These are phyloP conservation scores for Artibeus jamaicensis DNA, from an alignment of 2,797 vertebrate species.

Conservation along the genomic window DNA sequence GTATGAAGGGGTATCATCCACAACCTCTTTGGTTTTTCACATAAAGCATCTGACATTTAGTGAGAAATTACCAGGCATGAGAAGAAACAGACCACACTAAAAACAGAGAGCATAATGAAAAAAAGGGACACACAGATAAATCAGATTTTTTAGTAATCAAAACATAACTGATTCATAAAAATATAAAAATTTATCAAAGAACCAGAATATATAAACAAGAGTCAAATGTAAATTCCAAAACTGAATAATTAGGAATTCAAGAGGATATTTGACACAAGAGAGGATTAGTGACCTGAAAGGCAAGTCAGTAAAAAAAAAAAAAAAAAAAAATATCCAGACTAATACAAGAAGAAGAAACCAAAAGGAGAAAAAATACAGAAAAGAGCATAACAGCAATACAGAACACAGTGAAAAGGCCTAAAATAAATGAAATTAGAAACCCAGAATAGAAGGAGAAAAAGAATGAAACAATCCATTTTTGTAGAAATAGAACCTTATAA, in stretches of 20 bases:
- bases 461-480: not conserved
- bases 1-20: not conserved
- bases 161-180: not conserved
- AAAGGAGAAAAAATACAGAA: not conserved
- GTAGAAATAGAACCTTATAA: not conserved
- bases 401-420: not conserved
- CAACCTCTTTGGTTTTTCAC: constrained; percentile 13
- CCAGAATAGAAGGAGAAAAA: not conserved
- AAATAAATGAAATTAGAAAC: not conserved
- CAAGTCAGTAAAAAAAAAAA: constrained; percentile 1
- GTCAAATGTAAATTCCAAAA: constrained; percentile 8
- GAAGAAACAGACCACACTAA: not conserved
- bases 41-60: not conserved
- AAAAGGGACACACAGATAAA: not conserved
- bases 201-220: not conserved
- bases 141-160: not conserved
- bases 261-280: not conserved
- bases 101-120: not conserved
- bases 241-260: not conserved
- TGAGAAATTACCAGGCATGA: not conserved
- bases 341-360: not conserved
- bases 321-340: too few species aligned
- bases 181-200: not conserved
- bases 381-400: not conserved
- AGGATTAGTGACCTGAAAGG: not conserved